These are phyloP conservation scores for Ctenosaura bakeri DNA, from an alignment of 2,797 vertebrate species.

Conservation along the genomic window DNA sequence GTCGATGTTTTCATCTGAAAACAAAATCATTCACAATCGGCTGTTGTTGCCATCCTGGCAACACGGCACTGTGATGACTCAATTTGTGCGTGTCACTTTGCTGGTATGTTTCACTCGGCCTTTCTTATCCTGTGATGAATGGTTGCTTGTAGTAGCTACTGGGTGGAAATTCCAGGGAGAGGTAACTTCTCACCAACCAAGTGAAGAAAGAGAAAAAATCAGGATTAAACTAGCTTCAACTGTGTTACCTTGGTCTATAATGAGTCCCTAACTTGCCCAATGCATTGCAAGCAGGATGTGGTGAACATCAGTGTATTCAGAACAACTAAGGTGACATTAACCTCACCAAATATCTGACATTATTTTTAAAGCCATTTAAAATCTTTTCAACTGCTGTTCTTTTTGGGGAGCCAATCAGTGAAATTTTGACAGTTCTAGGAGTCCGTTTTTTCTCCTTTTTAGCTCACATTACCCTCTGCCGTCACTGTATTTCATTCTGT, in stretches of 20 bases:
- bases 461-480: no score
- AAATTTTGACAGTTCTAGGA: background rate
- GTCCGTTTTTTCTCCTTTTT: background rate
- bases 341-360: background rate
- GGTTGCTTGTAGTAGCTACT: conserved; percentile 22
- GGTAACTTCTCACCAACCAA: conserved; percentile 29
- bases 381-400: background rate
- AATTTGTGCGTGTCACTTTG: conserved; percentile 20
- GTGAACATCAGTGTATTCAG: background rate
- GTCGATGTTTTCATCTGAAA: conserved; percentile 38
- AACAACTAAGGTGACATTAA: background rate
- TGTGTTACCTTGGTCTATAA: background rate
- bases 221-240: conserved; percentile 25
- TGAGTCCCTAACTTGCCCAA: conserved; percentile 3
- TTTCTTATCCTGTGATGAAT: conserved; percentile 27
- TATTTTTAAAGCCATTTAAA: background rate
- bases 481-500: background rate
- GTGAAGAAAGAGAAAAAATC: conserved; percentile 40
- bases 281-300: conserved; percentile 5
- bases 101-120: background rate
- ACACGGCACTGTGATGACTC: background rate
- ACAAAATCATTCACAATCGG: conserved; percentile 46
- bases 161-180: conserved; percentile 45
- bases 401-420: background rate
- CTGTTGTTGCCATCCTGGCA: conserved; percentile 23